phyloP scores from a whole-genome alignment of 2,797 vertebrate genomes.

The Phalanger gymnotis region DNA sequence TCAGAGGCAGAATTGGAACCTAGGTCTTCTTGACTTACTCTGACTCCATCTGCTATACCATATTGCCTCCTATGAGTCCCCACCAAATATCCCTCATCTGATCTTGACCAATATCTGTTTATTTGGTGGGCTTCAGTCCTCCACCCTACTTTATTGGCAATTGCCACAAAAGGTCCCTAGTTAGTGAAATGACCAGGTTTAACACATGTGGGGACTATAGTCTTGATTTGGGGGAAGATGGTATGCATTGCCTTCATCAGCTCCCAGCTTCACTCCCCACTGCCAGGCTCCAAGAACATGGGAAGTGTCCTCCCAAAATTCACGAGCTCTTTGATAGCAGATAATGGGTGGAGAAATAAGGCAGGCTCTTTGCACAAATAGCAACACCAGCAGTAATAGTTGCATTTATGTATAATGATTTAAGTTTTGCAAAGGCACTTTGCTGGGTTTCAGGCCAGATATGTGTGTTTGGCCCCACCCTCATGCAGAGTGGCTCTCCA shows the following conservation, averaged over 20 bases:
- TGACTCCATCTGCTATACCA: neutral
- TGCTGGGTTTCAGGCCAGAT: neutral
- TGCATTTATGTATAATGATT: neutral
- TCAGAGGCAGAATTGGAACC: neutral
- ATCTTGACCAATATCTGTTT: neutral
- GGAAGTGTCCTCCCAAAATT: neutral
- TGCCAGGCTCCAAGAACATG: neutral
- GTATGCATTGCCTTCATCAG: neutral
- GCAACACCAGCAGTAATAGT: neutral
- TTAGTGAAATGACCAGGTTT: neutral
- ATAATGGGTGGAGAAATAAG: neutral
- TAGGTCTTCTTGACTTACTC: neutral
- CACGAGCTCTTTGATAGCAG: neutral
- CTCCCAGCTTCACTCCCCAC: neutral
- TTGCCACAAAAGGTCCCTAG: neutral
- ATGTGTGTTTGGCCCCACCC: neutral
- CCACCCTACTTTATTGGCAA: neutral
- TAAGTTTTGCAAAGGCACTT: neutral
- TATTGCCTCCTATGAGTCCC: neutral
- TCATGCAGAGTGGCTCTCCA: fast-evolving
- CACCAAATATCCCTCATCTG: neutral
- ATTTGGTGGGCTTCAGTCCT: neutral
- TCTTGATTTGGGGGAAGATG: neutral
- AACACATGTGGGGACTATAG: neutral
- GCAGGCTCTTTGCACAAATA: neutral